These are phyloP conservation scores for Papilio polytes DNA, from an alignment of 1,140 invertebrate genomes.

Conservation along the genomic window DNA sequence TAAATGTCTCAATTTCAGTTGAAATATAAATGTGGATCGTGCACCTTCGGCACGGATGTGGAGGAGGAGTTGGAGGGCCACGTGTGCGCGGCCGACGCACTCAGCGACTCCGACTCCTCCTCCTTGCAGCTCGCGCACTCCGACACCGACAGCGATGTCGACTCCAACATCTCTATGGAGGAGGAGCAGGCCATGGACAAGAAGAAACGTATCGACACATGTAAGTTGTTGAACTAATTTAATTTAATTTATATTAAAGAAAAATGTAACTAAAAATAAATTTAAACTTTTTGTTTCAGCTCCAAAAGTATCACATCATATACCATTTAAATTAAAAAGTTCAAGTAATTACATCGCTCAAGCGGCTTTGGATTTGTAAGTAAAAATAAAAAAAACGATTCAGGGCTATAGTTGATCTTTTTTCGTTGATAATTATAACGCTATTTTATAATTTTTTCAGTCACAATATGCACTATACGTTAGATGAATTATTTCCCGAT, in stretches of 20 bases:
- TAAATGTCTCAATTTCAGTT: slow-evolving; percentile 37
- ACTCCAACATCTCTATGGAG: slow-evolving; percentile 55
- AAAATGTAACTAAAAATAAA: background rate
- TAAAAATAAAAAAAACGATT: slow-evolving; percentile 40
- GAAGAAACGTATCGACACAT: slow-evolving; percentile 48
- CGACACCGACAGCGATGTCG: slow-evolving; percentile 53
- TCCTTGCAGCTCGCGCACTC: slow-evolving; percentile 46
- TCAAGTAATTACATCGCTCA: slow-evolving; percentile 49
- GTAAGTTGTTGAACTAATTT: slow-evolving; percentile 44
- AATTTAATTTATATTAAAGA: background rate
- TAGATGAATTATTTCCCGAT: slow-evolving; percentile 57
- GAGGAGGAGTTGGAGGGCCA: slow-evolving; percentile 51
- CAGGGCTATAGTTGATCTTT: background rate
- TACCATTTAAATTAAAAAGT: slow-evolving; percentile 57
- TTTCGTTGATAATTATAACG: background rate
- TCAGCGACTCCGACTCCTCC: slow-evolving; percentile 56
- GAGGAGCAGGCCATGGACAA: slow-evolving; percentile 40
- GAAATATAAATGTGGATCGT: slow-evolving; percentile 49
- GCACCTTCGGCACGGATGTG: slow-evolving; percentile 52
- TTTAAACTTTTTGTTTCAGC: slow-evolving; percentile 37
- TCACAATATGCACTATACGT: slow-evolving; percentile 49
- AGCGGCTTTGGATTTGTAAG: slow-evolving; percentile 61
- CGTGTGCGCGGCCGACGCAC: slow-evolving; percentile 43
- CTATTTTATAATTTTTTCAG: slow-evolving; percentile 54
- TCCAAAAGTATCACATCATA: slow-evolving; percentile 45